Conservation (phyloP, 2,797 vertebrate species). For the Tinamus major region DNA sequence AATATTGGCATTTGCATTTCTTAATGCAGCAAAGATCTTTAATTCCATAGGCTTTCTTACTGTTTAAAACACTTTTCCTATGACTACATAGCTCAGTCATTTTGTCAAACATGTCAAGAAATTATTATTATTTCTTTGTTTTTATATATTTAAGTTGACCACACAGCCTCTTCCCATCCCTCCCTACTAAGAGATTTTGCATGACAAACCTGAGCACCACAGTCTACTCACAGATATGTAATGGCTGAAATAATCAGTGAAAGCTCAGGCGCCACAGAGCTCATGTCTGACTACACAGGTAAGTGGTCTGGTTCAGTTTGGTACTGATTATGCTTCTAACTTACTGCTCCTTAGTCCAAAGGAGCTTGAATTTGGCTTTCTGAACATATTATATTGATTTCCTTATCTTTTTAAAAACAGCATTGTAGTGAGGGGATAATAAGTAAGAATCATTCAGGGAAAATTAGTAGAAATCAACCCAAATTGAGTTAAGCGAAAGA, state of each 20-base stretch:
- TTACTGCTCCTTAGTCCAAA: background rate
- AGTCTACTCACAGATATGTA: background rate
- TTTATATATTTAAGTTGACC: background rate
- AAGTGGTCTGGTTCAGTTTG: background rate
- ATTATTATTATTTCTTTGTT: too few species aligned
- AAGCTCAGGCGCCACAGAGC: background rate
- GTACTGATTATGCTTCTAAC: background rate
- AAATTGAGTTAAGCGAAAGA: background rate
- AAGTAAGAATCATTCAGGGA: background rate
- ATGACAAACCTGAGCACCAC: background rate
- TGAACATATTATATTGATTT: background rate
- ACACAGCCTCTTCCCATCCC: background rate
- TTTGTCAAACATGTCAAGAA: background rate
- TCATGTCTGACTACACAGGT: background rate
- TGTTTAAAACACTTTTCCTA: background rate
- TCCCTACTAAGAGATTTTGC: background rate
- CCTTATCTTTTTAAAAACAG: background rate
- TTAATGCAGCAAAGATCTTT: background rate
- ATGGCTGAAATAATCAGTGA: background rate
- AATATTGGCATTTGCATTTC: background rate
- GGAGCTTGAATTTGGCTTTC: background rate
- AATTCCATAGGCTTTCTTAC: background rate
- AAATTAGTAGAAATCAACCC: fast-evolving
- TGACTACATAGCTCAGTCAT: background rate
- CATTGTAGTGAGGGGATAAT: fast-evolving